Percentiles rank a stretch among this genome's conserved stretches.
Evolutionary conservation across 2,888 invertebrate species (phyloP).

Genomic region (Pycnomerus fuliginosus): DNA sequence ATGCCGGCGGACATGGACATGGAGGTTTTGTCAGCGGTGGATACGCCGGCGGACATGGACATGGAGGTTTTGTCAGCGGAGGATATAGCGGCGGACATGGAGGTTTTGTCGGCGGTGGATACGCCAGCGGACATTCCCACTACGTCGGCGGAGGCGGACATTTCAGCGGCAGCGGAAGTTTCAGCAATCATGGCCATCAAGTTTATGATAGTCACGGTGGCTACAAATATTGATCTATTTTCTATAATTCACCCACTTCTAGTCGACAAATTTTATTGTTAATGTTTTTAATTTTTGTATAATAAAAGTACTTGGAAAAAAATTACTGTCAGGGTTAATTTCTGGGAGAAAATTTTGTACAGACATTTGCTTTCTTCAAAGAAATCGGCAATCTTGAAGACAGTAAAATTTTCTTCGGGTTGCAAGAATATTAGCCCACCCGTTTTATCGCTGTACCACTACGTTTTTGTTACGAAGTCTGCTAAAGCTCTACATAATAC

Average conservation of each 20-base stretch:
- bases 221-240: conserved; percentile 35
- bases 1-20: conserved; percentile 13
- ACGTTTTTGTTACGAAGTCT: too few species aligned
- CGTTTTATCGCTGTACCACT: too few species aligned
- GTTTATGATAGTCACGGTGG: conserved; percentile 36
- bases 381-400: conserved; percentile 4
- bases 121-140: conserved; percentile 19
- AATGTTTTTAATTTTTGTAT: too few species aligned
- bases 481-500: too few species aligned
- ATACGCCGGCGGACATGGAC: conserved; percentile 2
- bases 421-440: too few species aligned
- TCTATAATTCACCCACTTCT: conserved; percentile 10
- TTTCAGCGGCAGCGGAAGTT: conserved; percentile 22
- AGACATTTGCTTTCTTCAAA: too few species aligned
- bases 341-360: too few species aligned
- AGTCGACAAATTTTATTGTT: too few species aligned
- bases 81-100: conserved; percentile 7
- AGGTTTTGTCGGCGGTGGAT: conserved; percentile 11
- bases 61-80: conserved; percentile 17
- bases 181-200: conserved; percentile 18
- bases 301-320: too few species aligned
- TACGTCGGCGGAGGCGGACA: conserved; percentile 11
- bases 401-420: background rate
- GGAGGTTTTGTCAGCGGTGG: conserved; percentile 10
- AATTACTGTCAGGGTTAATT: too few species aligned